Conservation (phyloP, 2,797 vertebrate species). For the Tamandua tetradactyla region DNA sequence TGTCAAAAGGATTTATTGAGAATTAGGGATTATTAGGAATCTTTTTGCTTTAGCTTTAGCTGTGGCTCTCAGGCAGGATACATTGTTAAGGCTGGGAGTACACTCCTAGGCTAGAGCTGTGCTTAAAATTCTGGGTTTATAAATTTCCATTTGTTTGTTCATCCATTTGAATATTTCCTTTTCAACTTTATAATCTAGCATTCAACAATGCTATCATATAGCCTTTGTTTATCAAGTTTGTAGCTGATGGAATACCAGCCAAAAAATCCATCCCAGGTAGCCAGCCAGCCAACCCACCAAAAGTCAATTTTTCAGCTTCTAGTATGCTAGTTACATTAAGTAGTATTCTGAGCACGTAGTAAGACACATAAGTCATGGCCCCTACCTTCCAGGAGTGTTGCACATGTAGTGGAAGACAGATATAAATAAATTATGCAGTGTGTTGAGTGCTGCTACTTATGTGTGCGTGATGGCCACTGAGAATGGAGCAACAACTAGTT, state of each 20-base stretch:
- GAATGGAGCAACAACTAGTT: background rate
- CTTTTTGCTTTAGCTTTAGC: background rate
- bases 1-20: conserved; percentile 27
- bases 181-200: background rate
- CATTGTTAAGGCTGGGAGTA: background rate
- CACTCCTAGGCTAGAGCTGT: background rate
- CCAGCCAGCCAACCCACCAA: background rate
- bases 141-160: background rate
- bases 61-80: background rate
- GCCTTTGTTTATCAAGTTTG: background rate
- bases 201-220: background rate
- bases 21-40: conserved; percentile 21
- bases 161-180: conserved; percentile 21
- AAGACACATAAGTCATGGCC: background rate
- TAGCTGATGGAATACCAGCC: background rate
- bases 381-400: background rate
- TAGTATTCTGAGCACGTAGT: background rate
- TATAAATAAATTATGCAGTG: background rate
- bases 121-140: conserved; percentile 29
- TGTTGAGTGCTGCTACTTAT: background rate
- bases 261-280: background rate
- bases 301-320: background rate
- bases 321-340: background rate
- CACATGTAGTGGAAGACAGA: background rate
- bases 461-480: background rate